Conservation (phyloP, 1,140 invertebrate genomes). For the Pectinophora gossypiella region DNA sequence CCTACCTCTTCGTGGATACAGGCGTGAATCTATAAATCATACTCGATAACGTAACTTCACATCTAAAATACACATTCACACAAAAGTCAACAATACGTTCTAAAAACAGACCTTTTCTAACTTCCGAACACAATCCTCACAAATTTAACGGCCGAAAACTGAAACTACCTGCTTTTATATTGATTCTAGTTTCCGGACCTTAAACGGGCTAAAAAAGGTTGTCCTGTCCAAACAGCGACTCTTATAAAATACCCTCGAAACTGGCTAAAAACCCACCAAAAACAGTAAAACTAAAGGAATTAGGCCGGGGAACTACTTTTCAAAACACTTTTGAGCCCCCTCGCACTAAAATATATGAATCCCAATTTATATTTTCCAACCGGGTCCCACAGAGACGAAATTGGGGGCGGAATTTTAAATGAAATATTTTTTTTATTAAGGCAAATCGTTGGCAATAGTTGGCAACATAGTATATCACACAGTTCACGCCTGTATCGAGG, state of each 20-base stretch:
- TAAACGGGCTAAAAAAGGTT: constrained; percentile 65
- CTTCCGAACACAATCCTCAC: constrained; percentile 45
- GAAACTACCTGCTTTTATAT: too few species aligned
- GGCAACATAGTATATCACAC: too few species aligned
- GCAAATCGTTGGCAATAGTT: too few species aligned
- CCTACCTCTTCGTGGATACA: too few species aligned
- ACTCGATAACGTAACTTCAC: too few species aligned
- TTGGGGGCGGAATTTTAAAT: too few species aligned
- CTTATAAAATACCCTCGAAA: constrained; percentile 59
- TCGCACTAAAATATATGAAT: constrained; percentile 67
- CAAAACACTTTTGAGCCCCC: constrained; percentile 59
- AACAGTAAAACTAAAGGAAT: constrained; percentile 74
- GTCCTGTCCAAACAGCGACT: constrained; percentile 69
- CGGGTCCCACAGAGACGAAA: constrained; percentile 28
- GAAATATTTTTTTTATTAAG: too few species aligned
- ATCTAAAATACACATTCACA: too few species aligned
- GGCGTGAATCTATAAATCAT: too few species aligned
- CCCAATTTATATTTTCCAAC: constrained; percentile 70
- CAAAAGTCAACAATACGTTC: neutral
- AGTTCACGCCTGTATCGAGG: too few species aligned
- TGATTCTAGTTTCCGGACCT: too few species aligned
- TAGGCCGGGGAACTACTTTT: constrained; percentile 68
- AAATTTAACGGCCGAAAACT: constrained; percentile 35
- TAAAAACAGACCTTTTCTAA: constrained; percentile 11
- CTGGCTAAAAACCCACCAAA: constrained; percentile 63